Base-by-base conservation (phyloP, 23 tunicate species). In the Halocynthia roretzi region DNA sequence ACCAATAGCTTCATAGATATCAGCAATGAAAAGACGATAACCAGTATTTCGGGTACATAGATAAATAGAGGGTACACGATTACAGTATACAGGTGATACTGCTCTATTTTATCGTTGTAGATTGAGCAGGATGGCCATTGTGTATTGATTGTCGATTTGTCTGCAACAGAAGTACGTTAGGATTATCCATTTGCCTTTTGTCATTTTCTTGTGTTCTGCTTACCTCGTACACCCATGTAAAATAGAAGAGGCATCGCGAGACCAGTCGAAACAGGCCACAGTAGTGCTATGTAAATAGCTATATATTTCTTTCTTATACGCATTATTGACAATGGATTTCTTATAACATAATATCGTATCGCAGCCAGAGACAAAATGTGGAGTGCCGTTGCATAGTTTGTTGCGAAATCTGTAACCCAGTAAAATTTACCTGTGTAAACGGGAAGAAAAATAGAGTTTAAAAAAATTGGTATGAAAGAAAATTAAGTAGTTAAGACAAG, bases 281-380 rank as follows among this genome's bases (percentile, higher is more conserved):
- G 4, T 12, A 17, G 12, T 22, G 20, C 22, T 12, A 68, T 68
- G 40, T n/a, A 68, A 14, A 20, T 68, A 12, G 5, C 14, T n/a
- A 20, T 68, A 17, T 20, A n/a, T 14, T 22, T 68, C 21, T 68
- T 68, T 31, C 44, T 31, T 1, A 31, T 31, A 31, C 44, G 44
- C 44, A 31, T 31, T 31, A 85, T 73, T 20, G 40, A 17, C 31
- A 85, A 85, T 21, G 90, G 90, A 17, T 70, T 80, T 55, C 67
- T 80, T 6, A 80, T 70, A 11, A 84, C 90, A 65, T 73, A 40
- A 61, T 68, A 86, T 51, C 92, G 80, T 53, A 82, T 21, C 8
- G 54, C 71, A 49, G 94, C 83, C 63, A 87, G 83, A 54, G 94
- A 82, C 67, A 80, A 5, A 14, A 87, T 87, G 72, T 87, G 94